Conservation (phyloP, 2,113 vertebrate species). For the Perca fluviatilis region DNA sequence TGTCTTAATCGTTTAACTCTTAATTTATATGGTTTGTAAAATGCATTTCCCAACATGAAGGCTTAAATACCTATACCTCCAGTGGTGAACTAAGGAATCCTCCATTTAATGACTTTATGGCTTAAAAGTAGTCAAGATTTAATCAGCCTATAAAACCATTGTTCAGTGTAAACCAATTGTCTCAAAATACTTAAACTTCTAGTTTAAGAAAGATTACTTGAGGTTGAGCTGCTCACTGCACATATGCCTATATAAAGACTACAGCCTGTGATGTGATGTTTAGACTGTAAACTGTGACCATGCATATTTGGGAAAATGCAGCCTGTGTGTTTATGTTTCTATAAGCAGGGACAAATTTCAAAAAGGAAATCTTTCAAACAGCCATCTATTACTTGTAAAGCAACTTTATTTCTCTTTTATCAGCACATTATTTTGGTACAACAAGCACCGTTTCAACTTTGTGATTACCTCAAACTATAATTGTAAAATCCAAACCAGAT, state of each 20-base stretch:
- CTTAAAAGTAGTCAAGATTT: neutral
- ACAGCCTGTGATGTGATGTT: neutral
- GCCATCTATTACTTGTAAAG: slow-evolving; percentile 53
- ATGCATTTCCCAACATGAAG: neutral
- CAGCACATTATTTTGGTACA: slow-evolving; percentile 51
- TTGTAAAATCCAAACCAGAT: slow-evolving; percentile 44
- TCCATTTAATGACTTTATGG: neutral
- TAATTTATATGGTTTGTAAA: neutral
- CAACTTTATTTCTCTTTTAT: slow-evolving; percentile 75
- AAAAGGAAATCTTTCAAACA: neutral
- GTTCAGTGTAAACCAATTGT: neutral
- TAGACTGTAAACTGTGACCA: neutral
- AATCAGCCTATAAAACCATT: neutral
- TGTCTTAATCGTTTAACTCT: neutral
- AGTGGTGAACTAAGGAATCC: neutral
- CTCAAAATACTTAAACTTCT: too few species aligned
- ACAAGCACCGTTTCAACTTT: slow-evolving; percentile 35
- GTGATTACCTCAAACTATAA: slow-evolving; percentile 44
- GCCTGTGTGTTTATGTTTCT: neutral
- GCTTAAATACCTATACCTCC: neutral
- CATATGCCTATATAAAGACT: neutral
- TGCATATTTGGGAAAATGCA: too few species aligned
- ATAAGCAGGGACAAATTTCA: neutral
- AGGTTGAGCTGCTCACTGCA: neutral
- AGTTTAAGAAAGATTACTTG: neutral